Evolutionary conservation across 1,140 invertebrate species (phyloP).

Genomic region (Asobara japonica): DNA sequence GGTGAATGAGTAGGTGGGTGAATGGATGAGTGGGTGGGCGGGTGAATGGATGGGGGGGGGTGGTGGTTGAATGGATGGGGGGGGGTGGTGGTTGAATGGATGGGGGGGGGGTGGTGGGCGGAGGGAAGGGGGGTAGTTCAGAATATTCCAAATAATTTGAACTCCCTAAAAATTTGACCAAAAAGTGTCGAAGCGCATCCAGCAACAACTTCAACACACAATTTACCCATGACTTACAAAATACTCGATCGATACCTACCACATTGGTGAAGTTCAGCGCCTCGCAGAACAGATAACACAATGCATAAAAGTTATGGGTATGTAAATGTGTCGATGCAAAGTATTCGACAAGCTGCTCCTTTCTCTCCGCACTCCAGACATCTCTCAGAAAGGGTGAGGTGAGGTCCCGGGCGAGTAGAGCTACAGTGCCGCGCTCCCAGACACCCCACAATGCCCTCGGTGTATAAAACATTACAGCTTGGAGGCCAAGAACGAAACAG

Average conservation of each 20-base stretch:
- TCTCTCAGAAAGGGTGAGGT: conserved; percentile 44
- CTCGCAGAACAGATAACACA: conserved; percentile 77
- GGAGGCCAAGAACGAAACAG: conserved; percentile 71
- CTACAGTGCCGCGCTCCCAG: conserved; percentile 58
- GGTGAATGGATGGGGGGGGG: no score
- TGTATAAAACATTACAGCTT: conserved; percentile 69
- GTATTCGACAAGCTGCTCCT: conserved; percentile 48
- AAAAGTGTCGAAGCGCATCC: no score
- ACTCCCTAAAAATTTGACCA: no score
- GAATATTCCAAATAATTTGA: no score
- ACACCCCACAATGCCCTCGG: conserved; percentile 66
- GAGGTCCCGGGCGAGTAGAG: conserved; percentile 54
- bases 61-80: no score
- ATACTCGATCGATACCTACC: conserved; percentile 38
- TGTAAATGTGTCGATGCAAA: conserved; percentile 47
- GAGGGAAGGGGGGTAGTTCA: no score
- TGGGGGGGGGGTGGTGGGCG: no score
- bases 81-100: no score
- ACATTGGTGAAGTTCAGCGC: conserved; percentile 76
- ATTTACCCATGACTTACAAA: neutral
- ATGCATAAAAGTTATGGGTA: conserved; percentile 74
- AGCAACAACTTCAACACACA: no score
- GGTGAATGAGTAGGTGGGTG: no score
- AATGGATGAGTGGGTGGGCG: no score
- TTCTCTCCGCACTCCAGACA: conserved; percentile 49